Base-by-base conservation (phyloP, 92 coral and sea anemone genomes). In the Epizoanthus rinbou region DNA sequence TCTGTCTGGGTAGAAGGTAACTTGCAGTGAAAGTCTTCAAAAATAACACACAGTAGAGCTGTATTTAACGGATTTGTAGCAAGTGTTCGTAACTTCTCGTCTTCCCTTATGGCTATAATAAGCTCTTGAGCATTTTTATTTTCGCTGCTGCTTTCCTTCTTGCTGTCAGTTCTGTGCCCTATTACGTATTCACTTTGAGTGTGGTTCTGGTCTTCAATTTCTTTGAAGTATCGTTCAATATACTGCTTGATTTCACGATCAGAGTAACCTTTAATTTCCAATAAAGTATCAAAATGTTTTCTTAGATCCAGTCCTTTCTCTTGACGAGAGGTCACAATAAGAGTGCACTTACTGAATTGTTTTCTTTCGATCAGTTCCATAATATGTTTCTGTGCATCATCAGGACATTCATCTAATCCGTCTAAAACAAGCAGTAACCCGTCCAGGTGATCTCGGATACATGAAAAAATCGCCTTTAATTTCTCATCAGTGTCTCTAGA, bases 1-100 rank as follows among this genome's bases (percentile, higher is more conserved):
- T 57, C 63, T 16, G 63, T 57, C 19, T 11, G 63, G 63, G 63
- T 59, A 59, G 65, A 59, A n/a, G 65, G 65, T n/a, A 59, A 23
- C 65, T 59, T 9, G 23, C 65, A 25, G 23, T 23, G 6, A 23
- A 59, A 59, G 8, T 59, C 65, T 59, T 59, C 65, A 59, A 59
- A 59, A 5, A 59, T 25, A 18, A 59, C 23, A 59, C 65, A 59
- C 65, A 59, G 23, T 23, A 59, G 65, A 6, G 65, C 65, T 59
- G 65, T 18, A 23, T 59, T 59, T 23, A 59, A 59, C 4, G 65
- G 65, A 23, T 23, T 59, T 59, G 65, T 59, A 7, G 65, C 65
- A 18, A 59, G 23, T 18, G 19, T 59, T 23, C 65, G 25, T 23
- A 59, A 59, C 7, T 23, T 59, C 7, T 19, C 19, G 23, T 59